A percentile compares a stretch with the other conserved stretches of the same genome.
Conservation (phyloP, 2,797 vertebrate genomes). For the Naso thynnoides region DNA sequence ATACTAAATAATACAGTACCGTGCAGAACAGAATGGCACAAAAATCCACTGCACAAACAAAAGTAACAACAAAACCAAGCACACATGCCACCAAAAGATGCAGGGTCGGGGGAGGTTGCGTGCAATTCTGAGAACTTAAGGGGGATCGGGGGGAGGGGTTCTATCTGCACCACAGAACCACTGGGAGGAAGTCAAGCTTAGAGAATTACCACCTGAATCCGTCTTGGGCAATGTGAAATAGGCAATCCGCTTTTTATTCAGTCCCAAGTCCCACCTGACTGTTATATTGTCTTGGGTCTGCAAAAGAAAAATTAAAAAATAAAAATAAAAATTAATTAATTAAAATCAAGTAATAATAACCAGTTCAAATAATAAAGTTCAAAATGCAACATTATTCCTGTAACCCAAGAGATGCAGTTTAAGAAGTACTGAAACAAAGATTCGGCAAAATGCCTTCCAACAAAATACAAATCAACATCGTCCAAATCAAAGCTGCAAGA, state of each 20-base stretch:
- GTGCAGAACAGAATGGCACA: slow-evolving; percentile 35
- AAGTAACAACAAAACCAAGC: slow-evolving; percentile 42
- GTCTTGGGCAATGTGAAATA: slow-evolving; percentile 99
- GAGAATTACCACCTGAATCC: slow-evolving; percentile 91
- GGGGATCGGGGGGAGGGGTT: slow-evolving; percentile 61
- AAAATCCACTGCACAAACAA: slow-evolving; percentile 27
- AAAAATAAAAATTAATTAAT: neutral
- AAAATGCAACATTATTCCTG: neutral
- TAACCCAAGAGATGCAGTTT: neutral
- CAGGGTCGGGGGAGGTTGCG: slow-evolving; percentile 68
- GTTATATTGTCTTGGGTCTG: slow-evolving; percentile 99
- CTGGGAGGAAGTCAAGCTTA: slow-evolving; percentile 63
- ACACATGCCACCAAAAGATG: slow-evolving; percentile 72
- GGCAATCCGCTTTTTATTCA: slow-evolving; percentile 99
- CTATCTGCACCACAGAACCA: slow-evolving; percentile 75
- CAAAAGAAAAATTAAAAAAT: slow-evolving; percentile 14
- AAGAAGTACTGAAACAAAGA: neutral
- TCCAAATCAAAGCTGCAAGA: neutral
- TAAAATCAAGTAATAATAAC: neutral
- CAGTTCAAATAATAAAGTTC: neutral
- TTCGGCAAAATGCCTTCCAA: neutral
- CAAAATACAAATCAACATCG: neutral
- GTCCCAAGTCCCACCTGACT: slow-evolving; percentile 98
- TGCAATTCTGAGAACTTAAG: slow-evolving; percentile 63
- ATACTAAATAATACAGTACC: slow-evolving; percentile 42